Evolutionary conservation across 2,888 invertebrate genomes (phyloP).

Genomic region (Petrophora chlorosata): DNA sequence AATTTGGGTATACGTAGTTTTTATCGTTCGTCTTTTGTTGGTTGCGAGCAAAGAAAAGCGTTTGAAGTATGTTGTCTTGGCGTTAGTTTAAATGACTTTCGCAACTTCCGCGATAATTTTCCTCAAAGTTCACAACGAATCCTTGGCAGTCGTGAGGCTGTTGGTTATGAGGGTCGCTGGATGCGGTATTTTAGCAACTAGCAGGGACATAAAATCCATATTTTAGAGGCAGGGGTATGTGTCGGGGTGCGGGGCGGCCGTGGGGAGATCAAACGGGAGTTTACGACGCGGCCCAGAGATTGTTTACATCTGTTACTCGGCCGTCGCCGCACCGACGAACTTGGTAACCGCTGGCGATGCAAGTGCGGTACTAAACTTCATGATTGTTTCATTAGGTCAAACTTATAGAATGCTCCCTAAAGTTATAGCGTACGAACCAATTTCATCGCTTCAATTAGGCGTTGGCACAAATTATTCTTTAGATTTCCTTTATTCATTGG

Average conservation of each 20-base stretch:
- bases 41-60: too few relatives aligned
- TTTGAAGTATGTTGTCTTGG: too few relatives aligned
- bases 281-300: conserved; percentile 78
- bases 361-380: conserved; percentile 55
- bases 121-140: conserved; percentile 9
- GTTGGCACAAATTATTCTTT: too few relatives aligned
- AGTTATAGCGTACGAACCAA: conserved; percentile 7
- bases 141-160: conserved; percentile 18
- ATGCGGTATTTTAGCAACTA: conserved; percentile 78
- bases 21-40: too few relatives aligned
- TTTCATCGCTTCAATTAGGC: conserved; percentile 9
- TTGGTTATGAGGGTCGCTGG: conserved; percentile 72
- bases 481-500: too few relatives aligned
- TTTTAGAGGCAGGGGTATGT: conserved; percentile 69
- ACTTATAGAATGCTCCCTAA: conserved; percentile 29
- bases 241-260: conserved; percentile 48
- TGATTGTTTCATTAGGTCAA: conserved; percentile 46
- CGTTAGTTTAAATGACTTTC: background rate
- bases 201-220: conserved; percentile 79
- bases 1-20: too few relatives aligned
- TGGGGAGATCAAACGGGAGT: conserved; percentile 80
- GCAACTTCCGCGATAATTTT: conserved; percentile 7
- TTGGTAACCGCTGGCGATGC: conserved; percentile 75
- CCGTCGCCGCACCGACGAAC: conserved; percentile 72
- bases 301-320: conserved; percentile 82